A percentile compares a stretch with the other conserved stretches of the same genome.
phyloP scores from a whole-genome alignment of 2,113 vertebrate species.

The Pterocles burchelli region DNA sequence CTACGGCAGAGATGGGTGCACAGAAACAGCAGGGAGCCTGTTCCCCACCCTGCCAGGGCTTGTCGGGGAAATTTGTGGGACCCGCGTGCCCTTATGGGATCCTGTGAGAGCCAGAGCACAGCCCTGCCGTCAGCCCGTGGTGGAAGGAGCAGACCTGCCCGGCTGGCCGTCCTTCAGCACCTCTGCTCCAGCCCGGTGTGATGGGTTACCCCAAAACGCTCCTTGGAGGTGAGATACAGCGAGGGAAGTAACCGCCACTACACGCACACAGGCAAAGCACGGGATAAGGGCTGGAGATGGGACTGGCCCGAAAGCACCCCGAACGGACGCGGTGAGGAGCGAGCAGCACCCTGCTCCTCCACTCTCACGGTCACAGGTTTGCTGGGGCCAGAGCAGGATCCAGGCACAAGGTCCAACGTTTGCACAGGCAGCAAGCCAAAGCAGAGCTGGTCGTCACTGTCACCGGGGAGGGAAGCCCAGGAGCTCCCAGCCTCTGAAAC shows the following conservation, averaged over 20 bases:
- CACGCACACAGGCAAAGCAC: conserved; percentile 16
- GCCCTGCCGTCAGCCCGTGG: not conserved
- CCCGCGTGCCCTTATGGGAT: not conserved
- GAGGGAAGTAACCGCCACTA: conserved; percentile 27
- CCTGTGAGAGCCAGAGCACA: not conserved
- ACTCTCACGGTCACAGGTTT: not conserved
- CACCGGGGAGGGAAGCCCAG: not conserved
- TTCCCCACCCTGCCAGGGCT: not conserved
- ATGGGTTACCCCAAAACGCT: conserved; percentile 11
- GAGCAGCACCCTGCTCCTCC: not conserved
- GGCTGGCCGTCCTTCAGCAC: not conserved
- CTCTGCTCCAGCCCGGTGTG: conserved; percentile 39
- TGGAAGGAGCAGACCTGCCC: not conserved
- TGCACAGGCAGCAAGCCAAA: conserved; percentile 59
- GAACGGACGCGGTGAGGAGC: not conserved
- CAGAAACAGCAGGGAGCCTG: not conserved
- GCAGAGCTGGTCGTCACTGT: conserved; percentile 7
- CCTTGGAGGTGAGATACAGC: conserved; percentile 14
- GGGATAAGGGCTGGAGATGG: not conserved
- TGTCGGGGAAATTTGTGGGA: not conserved
- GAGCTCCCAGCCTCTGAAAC: not conserved
- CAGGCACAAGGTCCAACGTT: conserved; percentile 36
- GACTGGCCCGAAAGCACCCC: conserved; percentile 12
- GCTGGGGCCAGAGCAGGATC: not conserved
- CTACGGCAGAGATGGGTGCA: not conserved